Conservation (phyloP, 92 coral and sea anemone genomes). For the Scolanthus callimorphus region DNA sequence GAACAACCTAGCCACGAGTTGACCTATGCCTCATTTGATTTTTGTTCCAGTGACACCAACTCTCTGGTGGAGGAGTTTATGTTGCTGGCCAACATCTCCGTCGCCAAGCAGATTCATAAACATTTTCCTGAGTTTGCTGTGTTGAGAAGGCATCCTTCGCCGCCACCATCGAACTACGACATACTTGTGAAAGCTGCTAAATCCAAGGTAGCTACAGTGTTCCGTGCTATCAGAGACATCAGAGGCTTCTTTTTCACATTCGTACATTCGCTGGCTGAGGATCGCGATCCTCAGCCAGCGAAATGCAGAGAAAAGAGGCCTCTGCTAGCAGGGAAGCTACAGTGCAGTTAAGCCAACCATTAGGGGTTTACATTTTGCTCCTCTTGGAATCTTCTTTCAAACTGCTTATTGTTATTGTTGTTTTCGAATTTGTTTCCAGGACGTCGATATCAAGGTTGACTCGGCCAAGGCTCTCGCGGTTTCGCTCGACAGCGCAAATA, state of each 20-base stretch:
- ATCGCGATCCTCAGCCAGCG: no score
- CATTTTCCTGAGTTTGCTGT: constrained; percentile 95
- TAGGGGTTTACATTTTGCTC: no score
- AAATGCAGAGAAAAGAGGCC: no score
- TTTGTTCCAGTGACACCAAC: constrained; percentile 74
- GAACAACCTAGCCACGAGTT: not conserved
- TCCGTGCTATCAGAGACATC: no score
- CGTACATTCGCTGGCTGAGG: no score
- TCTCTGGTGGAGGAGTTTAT: constrained; percentile 98
- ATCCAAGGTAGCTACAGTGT: constrained; percentile 65
- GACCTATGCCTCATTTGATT: not conserved
- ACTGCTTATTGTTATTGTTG: no score
- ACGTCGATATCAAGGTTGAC: constrained; percentile 72
- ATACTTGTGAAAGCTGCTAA: constrained; percentile 87
- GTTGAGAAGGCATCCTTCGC: constrained; percentile 89
- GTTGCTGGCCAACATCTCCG: constrained; percentile 99
- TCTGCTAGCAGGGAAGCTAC: no score
- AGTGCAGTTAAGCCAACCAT: no score
- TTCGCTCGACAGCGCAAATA: constrained; percentile 73
- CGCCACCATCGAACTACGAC: constrained; percentile 92
- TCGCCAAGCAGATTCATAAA: constrained; percentile 85
- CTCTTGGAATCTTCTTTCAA: no score
- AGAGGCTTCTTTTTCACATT: no score
- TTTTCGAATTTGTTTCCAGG: no score
- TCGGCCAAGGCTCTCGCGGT: constrained; percentile 90